A percentile compares a stretch with the other conserved stretches of the same genome.
These are phyloP conservation scores for Noctuana brunneofusca DNA, from an alignment of 2,888 invertebrate species.

Conservation along the genomic window DNA sequence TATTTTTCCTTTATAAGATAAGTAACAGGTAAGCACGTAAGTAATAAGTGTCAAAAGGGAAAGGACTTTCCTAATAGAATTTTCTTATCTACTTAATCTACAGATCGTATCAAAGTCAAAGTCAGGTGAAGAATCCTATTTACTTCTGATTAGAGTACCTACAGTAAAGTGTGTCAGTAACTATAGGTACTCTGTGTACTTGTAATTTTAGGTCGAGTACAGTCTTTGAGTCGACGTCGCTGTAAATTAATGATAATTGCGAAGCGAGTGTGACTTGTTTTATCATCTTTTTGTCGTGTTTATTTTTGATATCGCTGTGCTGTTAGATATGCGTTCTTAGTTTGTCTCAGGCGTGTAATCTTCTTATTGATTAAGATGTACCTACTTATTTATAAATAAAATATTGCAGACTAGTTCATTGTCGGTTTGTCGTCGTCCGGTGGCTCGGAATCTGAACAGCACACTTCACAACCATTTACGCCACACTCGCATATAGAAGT, in stretches of 20 bases:
- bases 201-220: constrained; percentile 63
- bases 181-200: neutral
- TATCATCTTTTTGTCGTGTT: constrained; percentile 60
- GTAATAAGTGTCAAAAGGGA: neutral
- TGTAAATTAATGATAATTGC: constrained; percentile 65
- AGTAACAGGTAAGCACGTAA: too few species aligned
- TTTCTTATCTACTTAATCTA: constrained; percentile 35
- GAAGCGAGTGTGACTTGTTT: constrained; percentile 58
- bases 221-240: constrained; percentile 46
- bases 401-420: constrained; percentile 61
- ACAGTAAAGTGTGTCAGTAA: constrained; percentile 48
- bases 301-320: constrained; percentile 59
- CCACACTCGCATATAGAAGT: constrained; percentile 89
- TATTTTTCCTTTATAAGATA: too few species aligned
- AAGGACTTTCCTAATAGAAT: neutral
- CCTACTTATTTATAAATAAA: constrained; percentile 21
- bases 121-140: constrained; percentile 41
- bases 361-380: constrained; percentile 37
- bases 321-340: constrained; percentile 43
- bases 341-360: constrained; percentile 39
- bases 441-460: constrained; percentile 73
- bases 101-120: constrained; percentile 42
- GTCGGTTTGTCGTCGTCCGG: constrained; percentile 73
- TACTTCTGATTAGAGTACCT: constrained; percentile 48
- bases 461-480: constrained; percentile 88